Base-by-base conservation (phyloP, 2,797 vertebrate species). In the Fistularia commersonii region DNA sequence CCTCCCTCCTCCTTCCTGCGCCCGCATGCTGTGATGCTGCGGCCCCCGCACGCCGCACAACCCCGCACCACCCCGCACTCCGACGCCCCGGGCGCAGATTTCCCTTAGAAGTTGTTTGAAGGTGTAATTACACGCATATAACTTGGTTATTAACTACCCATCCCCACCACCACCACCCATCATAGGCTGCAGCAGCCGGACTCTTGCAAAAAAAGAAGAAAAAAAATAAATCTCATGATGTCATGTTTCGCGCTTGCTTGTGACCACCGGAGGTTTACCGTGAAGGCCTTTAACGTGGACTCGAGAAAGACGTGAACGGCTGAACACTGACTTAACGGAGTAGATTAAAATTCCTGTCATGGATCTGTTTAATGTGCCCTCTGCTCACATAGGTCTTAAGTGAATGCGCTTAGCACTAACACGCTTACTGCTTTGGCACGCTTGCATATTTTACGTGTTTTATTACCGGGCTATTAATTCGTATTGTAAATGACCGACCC, bases 311-410 rank as follows among this genome's bases (percentile, higher is more conserved):
- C 76, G 56, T 56, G 69, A 83, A 75, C 57, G 74, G 54, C 65
- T 72, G 69, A 82, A 79, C 83, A 63, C 73, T 72, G 71, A 59
- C 57, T 54, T 55, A 74, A 61, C 63, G 42, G 66, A 85, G 70
- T 80, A 85, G 90, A 88, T 90, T 87, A 87, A 89, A 81, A 89
- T 89, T 88, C 88, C 80, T 86, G 71, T 77, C 81, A 82, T 83
- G 69, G 79, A 80, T 81, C 75, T 74, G 80, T 87, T 83, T 82
- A 67, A 86, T 69, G 73, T 80, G 63, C 66, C 65, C 64, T 65
- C 56, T 71, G 47, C 75, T 55, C 69, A 55, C 74, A 72, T 8
- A 57, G 40, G 41, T 61, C 56, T 66, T 39, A 48, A 64, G 58
- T 62, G 60, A 74, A 70, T 41, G 61, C n/a, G 61, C 59, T 77